Base-by-base conservation (phyloP, 1,140 invertebrate genomes). In the Lepidurus apus region DNA sequence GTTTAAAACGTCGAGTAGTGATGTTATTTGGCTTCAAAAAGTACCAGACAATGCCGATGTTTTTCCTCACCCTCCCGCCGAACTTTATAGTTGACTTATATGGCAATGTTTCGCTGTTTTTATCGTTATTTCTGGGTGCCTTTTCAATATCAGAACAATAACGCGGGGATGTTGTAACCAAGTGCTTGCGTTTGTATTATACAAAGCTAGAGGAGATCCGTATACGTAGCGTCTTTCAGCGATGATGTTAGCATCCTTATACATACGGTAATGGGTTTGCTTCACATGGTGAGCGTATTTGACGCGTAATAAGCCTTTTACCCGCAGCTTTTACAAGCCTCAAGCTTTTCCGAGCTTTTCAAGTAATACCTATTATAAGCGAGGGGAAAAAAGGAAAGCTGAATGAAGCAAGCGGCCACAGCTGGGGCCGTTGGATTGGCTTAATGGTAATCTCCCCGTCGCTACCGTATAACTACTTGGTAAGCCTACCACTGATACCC, bases 401-500 rank as follows among this genome's bases (percentile, higher is more conserved):
- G 53, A 65, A 65, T 65, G 53, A 65, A 65, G 53, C 53, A 65
- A 65, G 21, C 8, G 53, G 21, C 53, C 53, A 65, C 53, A 65
- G 53, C 53, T 65, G 53, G 53, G 53, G 53, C 53, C 17, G 8
- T 65, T 65, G 53, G 53, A 65, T 65, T 65, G 53, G 53, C 53
- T 65, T 65, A 13, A 65, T 65, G 53, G 53, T 65, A n/a, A 65
- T 65, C 21, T 65, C 53, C 53, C 53, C 53, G 53, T 65, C 53
- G 53, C 53, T 65, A 65, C 17, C 53, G 53, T 65, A 65, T 65
- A 65, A 65, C 53, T 65, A 65, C 53, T 65, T 65, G 53, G 53
- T 65, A 65, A 65, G 53, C 53, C 53, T 65, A 65, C 53, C 53
- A 65, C 53, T 65, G 53, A 65, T 65, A 65, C 53, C 53, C 53